These are phyloP conservation scores for Phasia obesa DNA, from an alignment of 2,888 invertebrate species.

Conservation along the genomic window DNA sequence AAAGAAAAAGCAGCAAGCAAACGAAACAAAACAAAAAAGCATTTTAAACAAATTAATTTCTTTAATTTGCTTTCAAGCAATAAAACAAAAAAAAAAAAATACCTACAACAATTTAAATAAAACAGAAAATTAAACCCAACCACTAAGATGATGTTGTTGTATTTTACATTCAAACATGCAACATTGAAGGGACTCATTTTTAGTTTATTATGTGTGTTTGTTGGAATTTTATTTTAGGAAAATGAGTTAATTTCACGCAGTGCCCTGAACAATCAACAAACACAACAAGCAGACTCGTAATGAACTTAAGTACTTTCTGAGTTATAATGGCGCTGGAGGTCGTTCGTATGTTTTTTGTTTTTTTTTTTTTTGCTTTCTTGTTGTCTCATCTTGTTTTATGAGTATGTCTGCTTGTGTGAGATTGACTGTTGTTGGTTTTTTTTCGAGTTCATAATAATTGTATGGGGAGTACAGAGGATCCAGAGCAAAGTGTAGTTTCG, in stretches of 20 bases:
- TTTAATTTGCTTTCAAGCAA: constrained; percentile 63
- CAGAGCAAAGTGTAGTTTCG: constrained; percentile 23
- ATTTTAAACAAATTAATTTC: constrained; percentile 62
- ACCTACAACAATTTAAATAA: constrained; percentile 19
- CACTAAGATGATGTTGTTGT: constrained; percentile 42
- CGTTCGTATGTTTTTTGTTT: constrained; percentile 54
- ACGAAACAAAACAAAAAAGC: too few relatives aligned
- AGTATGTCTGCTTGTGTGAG: constrained; percentile 27
- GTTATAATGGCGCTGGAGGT: constrained; percentile 70
- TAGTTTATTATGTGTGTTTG: constrained; percentile 4
- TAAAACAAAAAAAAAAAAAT: constrained; percentile 19
- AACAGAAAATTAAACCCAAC: constrained; percentile 53
- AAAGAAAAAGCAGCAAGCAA: constrained; percentile 30
- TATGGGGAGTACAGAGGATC: constrained; percentile 43
- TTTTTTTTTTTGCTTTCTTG: constrained; percentile 22
- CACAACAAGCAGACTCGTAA: constrained; percentile 53
- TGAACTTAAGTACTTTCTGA: constrained; percentile 68
- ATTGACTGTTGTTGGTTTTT: constrained; percentile 34
- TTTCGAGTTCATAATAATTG: constrained; percentile 13
- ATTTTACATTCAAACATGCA: constrained; percentile 10
- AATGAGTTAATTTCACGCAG: constrained; percentile 71
- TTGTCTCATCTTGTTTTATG: constrained; percentile 44
- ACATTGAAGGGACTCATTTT: constrained; percentile 32
- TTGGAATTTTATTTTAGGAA: constrained; percentile 64
- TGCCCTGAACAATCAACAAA: constrained; percentile 52